Base-by-base conservation (phyloP, 2,888 invertebrate species). In the Marronus borbonicus region DNA sequence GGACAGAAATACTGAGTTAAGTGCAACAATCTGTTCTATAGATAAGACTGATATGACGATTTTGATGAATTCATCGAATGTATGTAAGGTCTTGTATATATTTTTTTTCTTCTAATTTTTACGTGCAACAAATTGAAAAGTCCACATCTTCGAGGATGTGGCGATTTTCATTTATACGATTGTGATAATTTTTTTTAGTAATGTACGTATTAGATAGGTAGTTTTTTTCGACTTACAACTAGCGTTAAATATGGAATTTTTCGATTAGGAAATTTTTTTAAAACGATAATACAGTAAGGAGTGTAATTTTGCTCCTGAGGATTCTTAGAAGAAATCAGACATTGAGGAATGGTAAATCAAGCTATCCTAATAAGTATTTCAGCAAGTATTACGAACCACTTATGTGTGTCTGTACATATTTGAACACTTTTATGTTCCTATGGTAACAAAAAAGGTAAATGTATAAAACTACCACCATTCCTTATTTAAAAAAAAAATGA, bases 1-100 rank as follows among this genome's bases (percentile, higher is more conserved):
- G 79, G 90, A 68, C 88, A 88, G 81, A 89, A 89, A 81, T 89
- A 89, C 87, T 89, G 74, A 79, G 76, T 74, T 74, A 74, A 74
- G 72, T 74, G 72, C 72, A 72, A 72, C 44, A 60, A 74, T 44
- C 44, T 39, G 14, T 74, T 74, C 24, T 60, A 39, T 74, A 74
- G 60, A 60, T 74, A 74, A 74, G 72, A 74, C 72, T 74, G 72
- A 74, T 31, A 44, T 55, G 52, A 70, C 55, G 31, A 65, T 36
- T 39, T 65, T 65, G n/a, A 39, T 65, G n/a, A 39, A 65, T 65
- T 31, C n/a, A 10, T 64, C 31, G 36, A 65, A 4, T n/a, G 24
- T 24, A 65, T 39, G 39, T 39, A 36, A 39, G 36, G 65, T 17
- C 36, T 28, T 28, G 20, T 14, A 39, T 65, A 64, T 7, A 10